phyloP scores from a whole-genome alignment of 2,888 invertebrate species.

The Brachynemurus nebulosus region DNA sequence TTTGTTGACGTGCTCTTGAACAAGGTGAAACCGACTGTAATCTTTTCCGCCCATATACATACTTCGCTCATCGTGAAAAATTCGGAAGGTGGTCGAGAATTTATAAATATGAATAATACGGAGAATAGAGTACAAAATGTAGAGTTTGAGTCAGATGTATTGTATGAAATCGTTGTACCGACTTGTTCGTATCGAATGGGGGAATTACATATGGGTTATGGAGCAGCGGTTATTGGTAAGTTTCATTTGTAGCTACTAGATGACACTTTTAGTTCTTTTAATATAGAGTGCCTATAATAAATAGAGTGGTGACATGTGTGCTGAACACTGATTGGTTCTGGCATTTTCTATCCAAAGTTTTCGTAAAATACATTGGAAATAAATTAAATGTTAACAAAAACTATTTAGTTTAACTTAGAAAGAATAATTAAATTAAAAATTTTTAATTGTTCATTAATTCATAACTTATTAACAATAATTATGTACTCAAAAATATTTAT shows the following conservation, averaged over 20 bases:
- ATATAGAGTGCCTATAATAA: too few species aligned
- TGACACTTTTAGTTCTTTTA: too few species aligned
- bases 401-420: too few species aligned
- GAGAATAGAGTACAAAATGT: conserved; percentile 32
- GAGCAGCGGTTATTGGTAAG: conserved; percentile 64
- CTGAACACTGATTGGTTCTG: too few species aligned
- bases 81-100: conserved; percentile 27
- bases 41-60: conserved; percentile 58
- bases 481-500: too few species aligned
- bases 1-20: conserved; percentile 45
- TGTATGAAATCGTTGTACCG: conserved; percentile 73
- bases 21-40: conserved; percentile 49
- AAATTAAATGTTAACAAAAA: too few species aligned
- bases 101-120: conserved; percentile 17
- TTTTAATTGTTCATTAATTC: too few species aligned
- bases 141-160: conserved; percentile 31
- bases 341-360: too few species aligned
- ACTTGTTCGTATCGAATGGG: conserved; percentile 98
- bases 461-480: too few species aligned
- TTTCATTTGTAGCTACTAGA: conserved; percentile 13
- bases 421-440: too few species aligned
- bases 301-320: too few species aligned
- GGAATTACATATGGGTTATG: conserved; percentile 70
- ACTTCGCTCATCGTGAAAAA: conserved; percentile 42
- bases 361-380: too few species aligned